Percentiles rank a stretch among this genome's conserved stretches.
Conservation (phyloP, 2,888 invertebrate genomes). For the Cyrtodaria siliqua region DNA sequence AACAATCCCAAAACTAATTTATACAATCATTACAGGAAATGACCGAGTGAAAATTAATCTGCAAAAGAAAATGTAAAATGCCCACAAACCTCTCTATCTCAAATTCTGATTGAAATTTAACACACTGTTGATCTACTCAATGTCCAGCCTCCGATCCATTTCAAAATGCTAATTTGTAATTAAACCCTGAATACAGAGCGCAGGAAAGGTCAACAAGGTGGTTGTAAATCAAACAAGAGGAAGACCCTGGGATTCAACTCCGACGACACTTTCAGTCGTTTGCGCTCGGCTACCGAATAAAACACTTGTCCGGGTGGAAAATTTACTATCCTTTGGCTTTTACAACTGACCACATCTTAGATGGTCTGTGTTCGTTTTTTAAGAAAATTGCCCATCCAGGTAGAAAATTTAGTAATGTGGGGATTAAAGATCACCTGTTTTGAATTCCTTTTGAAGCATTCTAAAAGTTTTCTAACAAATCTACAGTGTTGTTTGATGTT, state of each 20-base stretch:
- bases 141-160: constrained; percentile 10
- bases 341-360: background rate
- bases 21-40: constrained; percentile 1
- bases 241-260: constrained; percentile 3
- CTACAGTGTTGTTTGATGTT: constrained; percentile 35
- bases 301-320: constrained; percentile 28
- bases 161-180: constrained; percentile 44
- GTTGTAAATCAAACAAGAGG: constrained; percentile 51
- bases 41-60: constrained; percentile 20
- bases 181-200: constrained; percentile 16
- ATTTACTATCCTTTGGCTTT: constrained; percentile 39
- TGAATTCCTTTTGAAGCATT: constrained; percentile 24
- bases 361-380: background rate
- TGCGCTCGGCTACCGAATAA: constrained; percentile 15
- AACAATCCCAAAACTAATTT: no score
- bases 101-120: constrained; percentile 35
- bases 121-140: constrained; percentile 32
- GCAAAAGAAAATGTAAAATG: constrained; percentile 11
- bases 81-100: background rate
- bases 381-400: constrained; percentile 16
- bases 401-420: constrained; percentile 35
- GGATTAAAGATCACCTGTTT: constrained; percentile 20
- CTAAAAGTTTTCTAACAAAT: no score
- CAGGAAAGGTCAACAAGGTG: constrained; percentile 26
- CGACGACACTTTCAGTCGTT: background rate